Base-by-base conservation (phyloP, 2,888 invertebrate species). In the Pseudococcus longispinus region DNA sequence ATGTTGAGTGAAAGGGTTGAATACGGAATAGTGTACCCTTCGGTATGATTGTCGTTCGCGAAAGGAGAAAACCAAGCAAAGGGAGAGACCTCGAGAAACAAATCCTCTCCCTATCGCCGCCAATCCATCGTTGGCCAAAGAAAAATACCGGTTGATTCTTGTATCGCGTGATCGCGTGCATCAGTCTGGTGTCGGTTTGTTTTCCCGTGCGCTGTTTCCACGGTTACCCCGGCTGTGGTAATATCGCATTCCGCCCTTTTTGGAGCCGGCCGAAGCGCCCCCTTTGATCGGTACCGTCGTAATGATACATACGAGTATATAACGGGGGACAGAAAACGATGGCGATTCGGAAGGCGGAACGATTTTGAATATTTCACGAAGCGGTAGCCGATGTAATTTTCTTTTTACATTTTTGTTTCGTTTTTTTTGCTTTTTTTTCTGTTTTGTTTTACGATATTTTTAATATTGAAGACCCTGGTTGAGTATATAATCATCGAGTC, bases 291-390 rank as follows among this genome's bases (percentile, higher is more conserved):
- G 26, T 26, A 51, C 29, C 44, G 82, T 42, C 70, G 70, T n/a
- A 37, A n/a, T 77, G 20, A 80, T 80, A 86, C 37, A 9, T 37
- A 37, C 37, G n/a, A n/a, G n/a, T 37, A 0, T 6, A 86, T 70
- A n/a, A 85, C 65, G 84, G 84, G 84, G 84, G 84, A 84, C 84
- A 84, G 23, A 60, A 60, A 60, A 60, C 60, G 60, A 32, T 37
- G 77, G 77, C 77, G 51, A 86, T 46, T 86, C 70, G 70, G 65
- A 86, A 80, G 80, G 80, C 86, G 86, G 80, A 80, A 77, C 80
- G 55, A 77, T 86, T 86, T 77, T 86, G 86, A 86, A 86, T 86
- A 86, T 86, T 86, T 86, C 44, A 86, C 86, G 55, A 86, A 80
- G 51, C 51, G 51, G 37, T 80, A 9, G 86, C 46, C 51, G 80